A percentile compares a stretch with the other conserved stretches of the same genome.
Evolutionary conservation across 2,113 vertebrate species (phyloP).

Genomic region (Astur gentilis): DNA sequence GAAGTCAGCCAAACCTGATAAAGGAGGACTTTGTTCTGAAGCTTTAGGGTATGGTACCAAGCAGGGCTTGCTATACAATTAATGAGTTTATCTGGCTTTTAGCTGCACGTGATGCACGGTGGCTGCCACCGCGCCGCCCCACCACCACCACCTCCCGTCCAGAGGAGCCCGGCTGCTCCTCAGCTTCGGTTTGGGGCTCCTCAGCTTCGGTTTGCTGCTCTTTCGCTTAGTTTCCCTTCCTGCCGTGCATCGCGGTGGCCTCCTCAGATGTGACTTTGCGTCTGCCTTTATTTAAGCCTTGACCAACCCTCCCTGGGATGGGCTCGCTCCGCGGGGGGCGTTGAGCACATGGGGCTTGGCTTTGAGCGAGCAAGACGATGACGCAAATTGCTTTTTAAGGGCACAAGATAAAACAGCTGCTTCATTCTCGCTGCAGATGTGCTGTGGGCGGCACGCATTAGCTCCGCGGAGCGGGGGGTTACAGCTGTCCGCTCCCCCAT

Average conservation of each 20-base stretch:
- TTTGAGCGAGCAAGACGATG: neutral
- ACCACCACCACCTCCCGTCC: neutral
- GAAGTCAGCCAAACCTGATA: constrained; percentile 24
- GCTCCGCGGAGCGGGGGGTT: accelerated
- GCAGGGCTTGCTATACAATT: constrained; percentile 52
- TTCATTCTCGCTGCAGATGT: neutral
- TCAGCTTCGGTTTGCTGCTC: neutral
- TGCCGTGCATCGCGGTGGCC: accelerated
- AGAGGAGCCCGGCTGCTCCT: neutral
- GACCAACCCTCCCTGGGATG: neutral
- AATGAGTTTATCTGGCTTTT: constrained; percentile 50
- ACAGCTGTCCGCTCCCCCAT: neutral
- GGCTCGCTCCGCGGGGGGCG: neutral
- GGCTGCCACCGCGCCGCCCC: neutral
- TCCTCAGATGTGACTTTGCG: neutral
- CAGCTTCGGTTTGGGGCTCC: neutral
- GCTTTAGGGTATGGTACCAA: constrained; percentile 56
- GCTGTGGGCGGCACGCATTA: accelerated
- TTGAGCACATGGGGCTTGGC: neutral
- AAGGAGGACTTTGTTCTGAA: constrained; percentile 56
- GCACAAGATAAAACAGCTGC: constrained; percentile 12
- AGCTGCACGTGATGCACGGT: constrained; percentile 3
- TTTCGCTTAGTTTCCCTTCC: neutral
- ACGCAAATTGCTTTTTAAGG: neutral
- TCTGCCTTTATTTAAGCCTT: constrained; percentile 31